Evolutionary conservation across 2,888 invertebrate species (phyloP), one percentile per base, ranked within the genome.

Genomic region (Dichetophora obliterata): DNA sequence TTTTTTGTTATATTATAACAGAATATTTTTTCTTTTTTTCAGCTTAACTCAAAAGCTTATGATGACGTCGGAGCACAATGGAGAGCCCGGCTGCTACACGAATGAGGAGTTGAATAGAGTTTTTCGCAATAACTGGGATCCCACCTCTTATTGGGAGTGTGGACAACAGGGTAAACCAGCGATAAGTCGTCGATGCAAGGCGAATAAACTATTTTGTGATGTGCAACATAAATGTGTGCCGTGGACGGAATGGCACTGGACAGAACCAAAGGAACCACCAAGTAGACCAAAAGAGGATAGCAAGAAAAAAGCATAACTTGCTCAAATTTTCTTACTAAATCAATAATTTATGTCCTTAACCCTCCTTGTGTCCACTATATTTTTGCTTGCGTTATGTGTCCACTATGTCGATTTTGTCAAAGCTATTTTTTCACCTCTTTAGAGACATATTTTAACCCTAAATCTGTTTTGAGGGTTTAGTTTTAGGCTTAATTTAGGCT

Each of bases 1-100:
- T 43, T 11, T 11, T 3, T 6, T n/a, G 19, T 4, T n/a, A 19
- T 8, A 3, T 54, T 8, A 54, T 3, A 65, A 65, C 63, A 31
- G 6, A 1, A 27, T 14, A 16, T 50, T n/a, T 50, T 27, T 68
- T 0, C 27, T 16, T 31, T 31, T n/a, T 63, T 61, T 2, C 24
- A 19, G 27, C 61, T 61, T 27, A 1, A 9, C 8, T 16, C 14
- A 14, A 11, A 14, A 5, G 2, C 24, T 5, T 19, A 24, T 70
- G 22, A 72, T 78, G 66, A 75, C 71, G 24, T 37, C 75, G 31
- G 81, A 81, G n/a, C 80, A 77, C 24, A 82, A 78, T 1, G 85
- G 85, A 0, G 82, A 84, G 34, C 85, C 85, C 0, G 84, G 84
- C 0, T 85, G 85, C 69, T 79, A 80, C 43, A 85, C 85, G 6